Base-by-base conservation (phyloP, 2,888 invertebrate species). In the Epistrophella euchroma region DNA sequence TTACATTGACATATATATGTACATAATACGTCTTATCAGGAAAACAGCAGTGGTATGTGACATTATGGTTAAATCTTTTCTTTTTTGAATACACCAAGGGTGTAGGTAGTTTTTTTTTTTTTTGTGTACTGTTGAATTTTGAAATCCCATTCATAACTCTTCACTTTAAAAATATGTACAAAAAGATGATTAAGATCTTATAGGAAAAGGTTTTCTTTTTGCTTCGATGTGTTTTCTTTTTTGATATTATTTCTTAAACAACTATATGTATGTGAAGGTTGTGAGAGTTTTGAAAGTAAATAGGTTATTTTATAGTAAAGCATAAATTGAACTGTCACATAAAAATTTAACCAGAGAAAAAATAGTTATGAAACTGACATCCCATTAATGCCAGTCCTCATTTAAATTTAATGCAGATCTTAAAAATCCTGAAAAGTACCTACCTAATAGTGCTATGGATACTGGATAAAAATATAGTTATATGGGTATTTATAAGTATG, bases 81-180 rank as follows among this genome's bases (percentile, higher is more conserved):
- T n/a, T 60, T 40, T 60, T 40, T 11, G 4, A 50, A 66, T 22
- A 50, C 9, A 9, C 0, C 1, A 35, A 19, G 66, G 22, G 10
- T 52, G 37, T 50, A n/a, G n/a, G n/a, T n/a, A n/a, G n/a, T n/a
- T 66, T 37, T 68, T 68, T 25, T 68, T 32, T 32, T 66, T 37
- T 68, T 68, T 25, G 52, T 32, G 1, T 25, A 37, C 25, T 32
- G 6, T 45, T 32, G 17, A n/a, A 17, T 47, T 47, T 64, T 64
- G 62, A 43, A 40, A 62, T 40, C 22, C 28, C 40, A 40, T 52
- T 25, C 22, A 68, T 52, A 68, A 37, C 35, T 68, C 22, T 68
- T 10, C 10, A 37, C 52, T 37, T 52, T n/a, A 32, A 66, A 43
- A 32, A 45, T 13, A 35, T 9, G 6, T 22, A 64, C 25, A 43